These are phyloP conservation scores for Eufriesea mexicana DNA, from an alignment of 1,140 invertebrate genomes.

Conservation along the genomic window DNA sequence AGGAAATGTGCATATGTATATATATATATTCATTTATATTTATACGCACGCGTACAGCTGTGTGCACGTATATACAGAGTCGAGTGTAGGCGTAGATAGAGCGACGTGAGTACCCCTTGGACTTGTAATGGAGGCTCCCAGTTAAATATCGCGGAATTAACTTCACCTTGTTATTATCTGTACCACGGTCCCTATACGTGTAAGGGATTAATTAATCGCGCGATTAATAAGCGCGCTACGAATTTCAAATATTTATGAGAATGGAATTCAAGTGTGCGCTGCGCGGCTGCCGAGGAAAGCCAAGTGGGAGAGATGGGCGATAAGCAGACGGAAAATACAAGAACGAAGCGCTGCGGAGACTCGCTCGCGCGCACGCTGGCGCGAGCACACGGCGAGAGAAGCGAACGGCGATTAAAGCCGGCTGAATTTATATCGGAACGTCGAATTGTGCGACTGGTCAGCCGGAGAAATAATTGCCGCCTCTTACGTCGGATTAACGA, in stretches of 20 bases:
- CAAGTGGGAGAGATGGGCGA: constrained; percentile 47
- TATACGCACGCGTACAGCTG: too few species aligned
- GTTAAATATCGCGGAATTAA: constrained; percentile 38
- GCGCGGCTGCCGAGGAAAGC: constrained; percentile 42
- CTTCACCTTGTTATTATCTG: constrained; percentile 45
- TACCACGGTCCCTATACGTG: constrained; percentile 29
- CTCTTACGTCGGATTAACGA: constrained; percentile 14
- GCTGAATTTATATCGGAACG: constrained; percentile 24
- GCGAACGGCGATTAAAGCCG: constrained; percentile 19
- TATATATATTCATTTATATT: background rate
- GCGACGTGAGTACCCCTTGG: background rate
- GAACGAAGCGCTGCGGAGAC: constrained; percentile 6
- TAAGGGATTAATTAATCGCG: constrained; percentile 50
- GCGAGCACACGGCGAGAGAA: background rate
- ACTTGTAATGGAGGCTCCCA: constrained; percentile 2
- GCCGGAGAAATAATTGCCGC: constrained; percentile 13
- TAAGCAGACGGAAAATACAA: constrained; percentile 52
- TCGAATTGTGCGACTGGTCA: constrained; percentile 2
- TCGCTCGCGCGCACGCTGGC: background rate
- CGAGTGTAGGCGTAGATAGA: background rate
- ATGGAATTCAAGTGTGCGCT: constrained; percentile 26
- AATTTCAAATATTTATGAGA: constrained; percentile 57
- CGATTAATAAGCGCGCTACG: constrained; percentile 51
- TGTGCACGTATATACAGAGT: background rate
- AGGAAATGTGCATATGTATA: background rate